Evolutionary conservation across 2,113 vertebrate species (phyloP), one percentile per base, ranked within the genome.

Genomic region (Megaceryle torquata): DNA sequence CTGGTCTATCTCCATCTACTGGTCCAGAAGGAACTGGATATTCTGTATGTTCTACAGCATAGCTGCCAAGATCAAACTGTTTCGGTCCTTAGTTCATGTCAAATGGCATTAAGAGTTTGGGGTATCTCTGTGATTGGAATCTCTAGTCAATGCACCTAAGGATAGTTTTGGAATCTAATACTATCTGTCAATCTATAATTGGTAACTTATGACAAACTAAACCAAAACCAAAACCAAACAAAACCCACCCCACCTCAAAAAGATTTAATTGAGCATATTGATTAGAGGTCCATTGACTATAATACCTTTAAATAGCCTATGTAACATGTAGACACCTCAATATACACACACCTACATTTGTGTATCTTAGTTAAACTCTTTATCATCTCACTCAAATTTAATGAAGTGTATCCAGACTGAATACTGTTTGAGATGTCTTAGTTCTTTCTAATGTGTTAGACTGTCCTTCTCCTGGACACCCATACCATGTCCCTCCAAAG

Each of bases 21-120:
- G 19, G 18, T 59, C 26, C n/a, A 60, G 68, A 59, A 54, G n/a
- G 31, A 59, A 4, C 1, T 0, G 0, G 12, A 7, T 28, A 2
- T n/a, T 71, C 39, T 8, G 20, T 20, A 15, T 21, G 5, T 44
- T n/a, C 39, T 41, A 1, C 41, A 19, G 4, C 6, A 29, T 3
- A 56, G 21, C n/a, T 90, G 18, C 8, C 7, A 76, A 88, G 37
- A 48, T 4, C 9, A 71, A 70, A 19, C 2, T 25, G 15, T 26
- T 79, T 46, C 54, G 21, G 19, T 57, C 16, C 20, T 71, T 15
- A 59, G 37, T 39, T 68, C 25, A 24, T 68, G 50, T 26, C 5
- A 37, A 82, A 46, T 28, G 13, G 2, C 29, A 39, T 54, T 59
- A 60, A 13, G 39, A 54, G 3, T 60, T n/a, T 18, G 28, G 16